Evolutionary conservation across 2,113 vertebrate species (phyloP), one percentile per base, ranked within the genome.

Genomic region (Rhombomys opimus): DNA sequence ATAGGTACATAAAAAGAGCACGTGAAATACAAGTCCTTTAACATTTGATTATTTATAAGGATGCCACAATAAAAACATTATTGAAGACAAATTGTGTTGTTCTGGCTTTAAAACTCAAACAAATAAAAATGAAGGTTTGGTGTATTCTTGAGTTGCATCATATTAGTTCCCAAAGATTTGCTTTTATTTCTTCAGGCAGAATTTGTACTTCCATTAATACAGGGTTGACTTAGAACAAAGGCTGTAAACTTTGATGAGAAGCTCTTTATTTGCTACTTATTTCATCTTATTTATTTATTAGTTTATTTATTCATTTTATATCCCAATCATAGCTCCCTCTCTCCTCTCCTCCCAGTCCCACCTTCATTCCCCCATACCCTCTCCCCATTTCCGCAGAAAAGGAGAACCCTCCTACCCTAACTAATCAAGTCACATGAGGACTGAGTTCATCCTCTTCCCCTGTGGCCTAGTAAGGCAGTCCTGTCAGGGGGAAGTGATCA

Each of bases 41-140:
- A 12, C 82, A 65, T 46, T 65, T 67, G 15, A 65, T 86, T 46
- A 67, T 32, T 86, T 86, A 32, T 67, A 67, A 38, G 27, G 25
- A 30, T 30, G 18, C 7, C 12, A 65, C 41, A 50, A n/a, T 76
- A 81, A 68, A 85, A 76, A 32, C 78, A 61, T 57, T 70, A 11
- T 23, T 73, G 75, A n/a, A n/a, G 85, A 86, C 93, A 77, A 67
- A 50, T 70, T 52, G 8, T 59, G 7, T 87, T 54, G n/a, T 81
- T 95, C 86, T 90, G 73, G 38, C 20, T 95, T 91, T 82, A 82
- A 93, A 59, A 68, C 3, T 76, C 72, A 91, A 78, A 87, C 67
- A 89, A 75, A 63, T 52, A 54, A 84, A 91, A 95, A 92, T 25
- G 93, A 75, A 89, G 67, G 4, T 84, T 52, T 84, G 50, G 11